These are phyloP conservation scores for Chaetodon auriga DNA, from an alignment of 2,113 vertebrate species.

Conservation along the genomic window DNA sequence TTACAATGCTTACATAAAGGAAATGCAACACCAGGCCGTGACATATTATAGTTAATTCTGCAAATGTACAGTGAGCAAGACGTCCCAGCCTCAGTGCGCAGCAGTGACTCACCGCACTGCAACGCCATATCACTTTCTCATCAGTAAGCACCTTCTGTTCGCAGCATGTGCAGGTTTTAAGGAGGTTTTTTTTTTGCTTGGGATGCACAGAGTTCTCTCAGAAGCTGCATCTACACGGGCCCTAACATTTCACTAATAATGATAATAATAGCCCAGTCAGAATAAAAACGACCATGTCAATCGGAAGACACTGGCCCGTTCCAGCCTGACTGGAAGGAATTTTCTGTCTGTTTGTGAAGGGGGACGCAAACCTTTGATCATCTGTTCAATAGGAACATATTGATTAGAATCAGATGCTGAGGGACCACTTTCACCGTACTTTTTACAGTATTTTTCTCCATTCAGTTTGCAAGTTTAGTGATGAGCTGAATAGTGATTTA, in stretches of 20 bases:
- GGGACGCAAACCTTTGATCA: no score
- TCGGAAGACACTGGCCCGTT: no score
- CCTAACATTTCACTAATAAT: no score
- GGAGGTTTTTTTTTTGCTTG: conserved; percentile 1
- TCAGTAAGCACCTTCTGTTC: conserved; percentile 62
- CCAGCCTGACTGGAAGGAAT: no score
- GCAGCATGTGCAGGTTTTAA: conserved; percentile 25
- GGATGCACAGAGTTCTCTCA: not conserved
- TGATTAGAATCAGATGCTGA: no score
- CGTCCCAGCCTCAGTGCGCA: conserved; percentile 32
- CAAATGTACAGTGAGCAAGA: conserved; percentile 49
- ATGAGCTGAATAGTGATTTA: not conserved
- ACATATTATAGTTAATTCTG: conserved; percentile 64
- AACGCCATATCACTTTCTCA: conserved; percentile 65
- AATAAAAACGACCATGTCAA: no score
- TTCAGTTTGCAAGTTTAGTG: not conserved
- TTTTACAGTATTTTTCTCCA: not conserved
- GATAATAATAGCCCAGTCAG: no score
- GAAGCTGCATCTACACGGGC: not conserved
- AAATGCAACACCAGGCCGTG: conserved; percentile 69
- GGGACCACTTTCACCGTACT: no score
- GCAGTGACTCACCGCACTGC: conserved; percentile 30
- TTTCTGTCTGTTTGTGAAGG: no score
- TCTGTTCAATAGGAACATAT: no score
- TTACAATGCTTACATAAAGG: conserved; percentile 72